Evolutionary conservation across 2,797 vertebrate genomes (phyloP).

Genomic region (Serranus cabrilla): DNA sequence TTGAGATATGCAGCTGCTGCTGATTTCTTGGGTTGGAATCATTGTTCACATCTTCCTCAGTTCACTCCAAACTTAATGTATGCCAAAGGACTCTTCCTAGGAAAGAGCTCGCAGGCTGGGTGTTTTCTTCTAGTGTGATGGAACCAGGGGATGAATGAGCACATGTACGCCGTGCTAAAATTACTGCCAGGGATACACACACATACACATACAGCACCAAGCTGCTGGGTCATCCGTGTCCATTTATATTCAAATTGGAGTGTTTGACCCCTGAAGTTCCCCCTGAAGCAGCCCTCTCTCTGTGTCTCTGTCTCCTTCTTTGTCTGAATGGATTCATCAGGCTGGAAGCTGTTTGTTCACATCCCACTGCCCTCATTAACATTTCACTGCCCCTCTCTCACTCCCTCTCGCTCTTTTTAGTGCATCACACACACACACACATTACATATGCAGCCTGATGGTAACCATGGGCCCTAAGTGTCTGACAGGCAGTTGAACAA

Average conservation of each 20-base stretch:
- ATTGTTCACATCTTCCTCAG: not conserved
- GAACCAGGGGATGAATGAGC: slow-evolving; percentile 2
- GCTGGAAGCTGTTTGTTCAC: slow-evolving; percentile 78
- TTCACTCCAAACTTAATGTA: not conserved
- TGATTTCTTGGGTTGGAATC: not conserved
- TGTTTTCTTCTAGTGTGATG: not conserved
- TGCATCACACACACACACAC: slow-evolving; percentile 1
- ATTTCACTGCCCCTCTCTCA: slow-evolving; percentile 62
- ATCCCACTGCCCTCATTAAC: slow-evolving; percentile 79
- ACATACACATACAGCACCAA: slow-evolving; percentile 9
- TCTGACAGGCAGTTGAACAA: slow-evolving; percentile 48
- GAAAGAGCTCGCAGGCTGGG: not conserved
- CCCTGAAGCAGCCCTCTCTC: slow-evolving; percentile 36
- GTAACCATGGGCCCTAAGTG: slow-evolving; percentile 48
- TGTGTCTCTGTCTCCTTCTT: slow-evolving; percentile 30
- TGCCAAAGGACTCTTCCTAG: not conserved
- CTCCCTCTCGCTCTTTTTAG: slow-evolving; percentile 40
- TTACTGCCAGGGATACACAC: slow-evolving; percentile 5
- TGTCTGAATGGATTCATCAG: slow-evolving; percentile 76
- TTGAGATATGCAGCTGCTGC: not conserved
- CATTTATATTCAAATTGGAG: slow-evolving; percentile 65
- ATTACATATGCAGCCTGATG: slow-evolving; percentile 14
- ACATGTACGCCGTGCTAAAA: slow-evolving; percentile 8
- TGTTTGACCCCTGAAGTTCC: slow-evolving; percentile 62
- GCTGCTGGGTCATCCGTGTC: slow-evolving; percentile 48